These are phyloP conservation scores for Stercorarius parasiticus DNA, from an alignment of 2,113 vertebrate genomes.

Conservation along the genomic window DNA sequence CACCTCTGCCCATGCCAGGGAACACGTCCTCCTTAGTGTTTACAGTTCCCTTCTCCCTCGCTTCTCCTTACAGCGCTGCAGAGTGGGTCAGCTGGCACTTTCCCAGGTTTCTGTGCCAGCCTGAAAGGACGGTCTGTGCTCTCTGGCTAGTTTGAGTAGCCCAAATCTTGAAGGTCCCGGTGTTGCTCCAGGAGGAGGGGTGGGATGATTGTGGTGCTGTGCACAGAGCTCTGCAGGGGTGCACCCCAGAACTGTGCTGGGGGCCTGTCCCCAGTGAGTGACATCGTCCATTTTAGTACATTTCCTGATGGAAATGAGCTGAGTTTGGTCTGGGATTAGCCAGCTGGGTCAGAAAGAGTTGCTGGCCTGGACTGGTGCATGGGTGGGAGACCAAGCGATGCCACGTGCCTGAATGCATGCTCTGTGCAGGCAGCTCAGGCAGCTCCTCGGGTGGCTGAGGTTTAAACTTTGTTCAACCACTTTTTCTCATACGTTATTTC, in stretches of 20 bases:
- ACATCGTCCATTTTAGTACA: not conserved
- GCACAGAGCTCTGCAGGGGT: not conserved
- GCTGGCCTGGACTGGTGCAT: not conserved
- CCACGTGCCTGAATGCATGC: accelerated
- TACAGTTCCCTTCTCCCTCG: not conserved
- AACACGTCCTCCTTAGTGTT: accelerated
- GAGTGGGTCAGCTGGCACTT: not conserved
- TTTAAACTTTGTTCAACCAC: not conserved
- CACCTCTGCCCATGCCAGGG: not conserved
- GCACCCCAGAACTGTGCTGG: not conserved
- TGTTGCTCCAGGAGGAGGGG: not conserved
- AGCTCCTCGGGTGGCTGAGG: not conserved
- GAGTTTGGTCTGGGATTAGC: not conserved
- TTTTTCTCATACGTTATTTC: not conserved
- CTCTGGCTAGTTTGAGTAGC: not conserved
- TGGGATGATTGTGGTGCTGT: not conserved
- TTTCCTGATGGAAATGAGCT: not conserved
- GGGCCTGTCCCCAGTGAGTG: not conserved
- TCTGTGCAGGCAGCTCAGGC: not conserved
- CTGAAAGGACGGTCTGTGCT: not conserved
- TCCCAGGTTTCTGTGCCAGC: not conserved
- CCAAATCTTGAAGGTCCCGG: accelerated
- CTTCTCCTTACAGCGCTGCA: not conserved
- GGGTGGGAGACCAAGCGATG: accelerated
- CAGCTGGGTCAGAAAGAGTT: not conserved